A percentile compares a stretch with the other conserved stretches of the same genome.
phyloP scores from a whole-genome alignment of 2,797 vertebrate genomes.

The Parotocinclus haroldoi region DNA sequence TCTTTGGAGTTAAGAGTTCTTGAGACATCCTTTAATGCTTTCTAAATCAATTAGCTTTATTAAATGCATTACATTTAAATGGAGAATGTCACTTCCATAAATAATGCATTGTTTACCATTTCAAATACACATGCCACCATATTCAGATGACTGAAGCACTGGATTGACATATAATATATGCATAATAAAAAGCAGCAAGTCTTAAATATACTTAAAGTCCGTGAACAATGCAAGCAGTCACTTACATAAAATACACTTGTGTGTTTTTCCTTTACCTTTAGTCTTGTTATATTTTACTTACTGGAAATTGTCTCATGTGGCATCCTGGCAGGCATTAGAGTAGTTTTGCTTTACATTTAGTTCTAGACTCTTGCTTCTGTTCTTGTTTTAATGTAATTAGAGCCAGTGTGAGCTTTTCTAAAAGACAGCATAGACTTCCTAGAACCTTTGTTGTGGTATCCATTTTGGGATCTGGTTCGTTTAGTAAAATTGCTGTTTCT shows the following conservation, averaged over 20 bases:
- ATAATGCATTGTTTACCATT: constrained; percentile 25
- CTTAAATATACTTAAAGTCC: constrained; percentile 34
- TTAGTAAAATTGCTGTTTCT: no score
- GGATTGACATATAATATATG: constrained; percentile 31
- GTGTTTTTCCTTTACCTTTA: constrained; percentile 38
- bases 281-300: constrained; percentile 32
- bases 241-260: constrained; percentile 31
- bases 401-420: neutral
- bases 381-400: neutral
- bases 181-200: constrained; percentile 22
- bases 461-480: no score
- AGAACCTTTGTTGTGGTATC: neutral
- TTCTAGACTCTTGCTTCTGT: neutral
- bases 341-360: neutral
- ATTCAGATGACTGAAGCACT: constrained; percentile 32
- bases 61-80: constrained; percentile 69
- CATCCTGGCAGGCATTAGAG: neutral
- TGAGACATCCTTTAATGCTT: constrained; percentile 72
- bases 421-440: neutral
- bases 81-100: constrained; percentile 38
- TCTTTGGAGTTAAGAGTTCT: constrained; percentile 64
- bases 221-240: constrained; percentile 36
- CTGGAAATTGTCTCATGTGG: constrained; percentile 4
- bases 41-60: constrained; percentile 76
- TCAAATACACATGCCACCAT: constrained; percentile 36